Base-by-base conservation (phyloP, 2,113 vertebrate species). In the Hassar affinis region DNA sequence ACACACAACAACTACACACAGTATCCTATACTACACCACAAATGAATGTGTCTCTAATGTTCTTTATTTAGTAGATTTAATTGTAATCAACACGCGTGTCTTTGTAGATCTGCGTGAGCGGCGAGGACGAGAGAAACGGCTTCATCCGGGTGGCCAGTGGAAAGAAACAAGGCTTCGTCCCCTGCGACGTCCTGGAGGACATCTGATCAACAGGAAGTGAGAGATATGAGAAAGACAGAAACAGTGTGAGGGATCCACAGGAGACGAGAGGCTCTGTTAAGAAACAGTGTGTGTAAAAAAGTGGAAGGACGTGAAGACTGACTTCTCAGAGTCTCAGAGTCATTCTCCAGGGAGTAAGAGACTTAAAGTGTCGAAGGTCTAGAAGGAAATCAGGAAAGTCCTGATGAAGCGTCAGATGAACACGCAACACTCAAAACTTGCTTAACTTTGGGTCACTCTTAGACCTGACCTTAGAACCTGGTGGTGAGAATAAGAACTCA, bases 101-200 rank as follows among this genome's bases (percentile, higher is more conserved):
- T 30, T 87, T 86, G n/a, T 92, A 99, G 98, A 96, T 99, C 84
- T 99, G 98, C 66, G 93, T 98, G 90, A 95, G 95, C 91, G 92
- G 93, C 20, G 96, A 98, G 90, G 94, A 94, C 12, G 96, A 98
- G 80, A 92, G 86, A 0, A 91, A 95, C 0, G 98, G 96, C 90
- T 99, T 98, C 91, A 95, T 99, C 92, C 93, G 93, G 90, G 98
- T 99, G 84, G 92, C 91, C 88, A 96, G 96, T 0, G 98, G 97
- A 72, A 98, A 98, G 93, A 99, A 97, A 93, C 96, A 91, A 90
- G 98, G 98, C 82, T 96, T 96, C 0, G 96, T 99, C 74, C 96
- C 98, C 57, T 92, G 93, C 30, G 96, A 99, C 0, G 88, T 97
- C 84, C 93, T 99, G 80, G 96, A 97, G 90, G 95, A 96, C 85